A percentile compares a stretch with the other conserved stretches of the same genome.
These are phyloP conservation scores for Pseudotriccus pelzelni DNA, from an alignment of 2,797 vertebrate genomes.

Conservation along the genomic window DNA sequence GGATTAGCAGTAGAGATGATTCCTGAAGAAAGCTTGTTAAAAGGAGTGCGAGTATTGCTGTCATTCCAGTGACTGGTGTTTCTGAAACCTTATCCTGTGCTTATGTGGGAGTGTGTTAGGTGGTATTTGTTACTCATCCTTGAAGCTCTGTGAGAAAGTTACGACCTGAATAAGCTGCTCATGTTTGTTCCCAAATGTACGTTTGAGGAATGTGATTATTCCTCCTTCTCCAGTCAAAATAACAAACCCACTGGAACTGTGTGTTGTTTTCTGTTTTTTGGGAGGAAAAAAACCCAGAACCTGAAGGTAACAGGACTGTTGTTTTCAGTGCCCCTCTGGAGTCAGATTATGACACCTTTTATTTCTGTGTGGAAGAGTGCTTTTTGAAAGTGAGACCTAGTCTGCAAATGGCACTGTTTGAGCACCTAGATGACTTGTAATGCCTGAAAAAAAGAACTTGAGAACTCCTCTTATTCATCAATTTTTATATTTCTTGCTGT, in stretches of 20 bases:
- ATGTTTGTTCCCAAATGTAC: background rate
- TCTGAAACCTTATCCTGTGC: background rate
- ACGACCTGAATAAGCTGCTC: constrained; percentile 19
- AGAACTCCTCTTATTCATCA: background rate
- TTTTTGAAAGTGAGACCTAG: background rate
- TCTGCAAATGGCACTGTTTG: background rate
- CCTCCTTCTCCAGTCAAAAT: background rate
- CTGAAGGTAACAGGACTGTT: background rate
- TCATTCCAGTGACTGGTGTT: background rate
- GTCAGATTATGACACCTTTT: background rate
- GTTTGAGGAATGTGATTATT: background rate
- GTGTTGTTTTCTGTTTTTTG: background rate
- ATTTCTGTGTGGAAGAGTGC: background rate
- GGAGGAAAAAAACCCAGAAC: background rate
- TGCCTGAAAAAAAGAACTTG: background rate
- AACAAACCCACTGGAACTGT: background rate
- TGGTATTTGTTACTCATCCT: constrained; percentile 38
- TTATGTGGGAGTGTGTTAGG: background rate
- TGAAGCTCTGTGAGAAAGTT: constrained; percentile 21
- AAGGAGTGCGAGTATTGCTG: background rate
- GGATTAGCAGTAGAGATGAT: background rate
- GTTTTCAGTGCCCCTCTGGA: background rate
- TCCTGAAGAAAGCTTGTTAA: background rate
- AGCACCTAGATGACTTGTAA: background rate
- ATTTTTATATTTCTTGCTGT: background rate